Conservation (phyloP, 2,113 vertebrate species). For the Clarias magur region DNA sequence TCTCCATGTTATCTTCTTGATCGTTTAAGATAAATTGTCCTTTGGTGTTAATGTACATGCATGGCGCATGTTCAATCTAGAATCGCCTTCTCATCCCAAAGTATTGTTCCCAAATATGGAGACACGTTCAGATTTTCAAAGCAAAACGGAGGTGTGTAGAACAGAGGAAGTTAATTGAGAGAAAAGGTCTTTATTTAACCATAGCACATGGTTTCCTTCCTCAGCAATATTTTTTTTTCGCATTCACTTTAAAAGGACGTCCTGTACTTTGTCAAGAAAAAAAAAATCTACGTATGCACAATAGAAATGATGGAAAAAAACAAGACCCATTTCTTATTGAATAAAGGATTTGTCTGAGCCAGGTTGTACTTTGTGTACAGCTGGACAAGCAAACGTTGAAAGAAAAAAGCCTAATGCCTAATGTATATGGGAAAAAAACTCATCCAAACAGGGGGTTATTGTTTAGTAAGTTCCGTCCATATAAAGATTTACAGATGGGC, state of each 20-base stretch:
- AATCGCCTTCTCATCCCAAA: neutral
- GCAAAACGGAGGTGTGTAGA: constrained; percentile 20
- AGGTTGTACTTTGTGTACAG: neutral
- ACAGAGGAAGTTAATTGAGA: constrained; percentile 33
- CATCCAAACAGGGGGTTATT: neutral
- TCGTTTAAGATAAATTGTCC: neutral
- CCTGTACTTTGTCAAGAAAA: constrained; percentile 51
- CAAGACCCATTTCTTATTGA: constrained; percentile 11
- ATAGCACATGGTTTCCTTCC: constrained; percentile 61
- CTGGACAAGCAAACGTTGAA: neutral
- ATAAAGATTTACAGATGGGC: neutral
- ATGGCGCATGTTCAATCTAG: neutral
- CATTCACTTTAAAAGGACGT: constrained; percentile 50
- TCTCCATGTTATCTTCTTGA: neutral
- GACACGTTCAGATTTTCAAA: neutral
- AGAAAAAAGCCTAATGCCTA: neutral
- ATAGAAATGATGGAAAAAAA: constrained; percentile 1
- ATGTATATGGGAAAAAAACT: neutral
- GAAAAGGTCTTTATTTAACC: constrained; percentile 51
- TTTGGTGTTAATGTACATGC: neutral
- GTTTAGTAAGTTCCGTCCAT: neutral
- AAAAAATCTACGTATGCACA: neutral
- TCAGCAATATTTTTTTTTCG: constrained; percentile 35
- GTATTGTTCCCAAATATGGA: neutral
- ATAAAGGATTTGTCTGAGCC: neutral